Evolutionary conservation across 2,888 invertebrate genomes (phyloP).

Genomic region (Minunthozetes semirufus): DNA sequence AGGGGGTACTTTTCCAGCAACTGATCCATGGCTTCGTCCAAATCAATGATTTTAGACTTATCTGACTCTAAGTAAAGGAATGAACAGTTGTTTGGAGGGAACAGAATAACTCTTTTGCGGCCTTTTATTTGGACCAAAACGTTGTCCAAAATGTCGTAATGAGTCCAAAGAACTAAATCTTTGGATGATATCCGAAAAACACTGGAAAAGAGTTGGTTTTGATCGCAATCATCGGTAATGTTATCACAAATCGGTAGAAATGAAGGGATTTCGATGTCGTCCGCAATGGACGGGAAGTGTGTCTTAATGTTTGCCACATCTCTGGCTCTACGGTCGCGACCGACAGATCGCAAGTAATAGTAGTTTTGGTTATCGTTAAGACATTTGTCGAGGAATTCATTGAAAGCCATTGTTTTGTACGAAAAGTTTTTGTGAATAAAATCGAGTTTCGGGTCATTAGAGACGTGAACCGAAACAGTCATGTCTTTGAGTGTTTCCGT

Average conservation of each 20-base stretch:
- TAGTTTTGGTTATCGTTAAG: conserved; percentile 45
- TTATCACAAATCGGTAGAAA: conserved; percentile 46
- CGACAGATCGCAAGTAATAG: conserved; percentile 51
- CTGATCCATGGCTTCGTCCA: conserved; percentile 50
- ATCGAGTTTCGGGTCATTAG: conserved; percentile 50
- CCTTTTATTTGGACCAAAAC: conserved; percentile 53
- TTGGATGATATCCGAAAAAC: conserved; percentile 54
- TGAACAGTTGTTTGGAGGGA: conserved; percentile 51
- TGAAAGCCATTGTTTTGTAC: conserved; percentile 52
- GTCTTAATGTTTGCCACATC: conserved; percentile 52
- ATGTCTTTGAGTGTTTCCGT: conserved; percentile 47
- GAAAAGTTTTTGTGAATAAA: conserved; percentile 54
- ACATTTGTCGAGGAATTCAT: conserved; percentile 49
- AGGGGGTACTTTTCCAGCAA: conserved; percentile 48
- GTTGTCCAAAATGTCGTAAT: conserved; percentile 57
- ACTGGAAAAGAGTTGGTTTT: conserved; percentile 51
- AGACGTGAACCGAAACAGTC: conserved; percentile 53
- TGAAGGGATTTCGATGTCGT: conserved; percentile 51
- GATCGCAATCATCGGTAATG: conserved; percentile 41
- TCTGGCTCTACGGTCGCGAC: conserved; percentile 51
- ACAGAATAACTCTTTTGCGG: conserved; percentile 52
- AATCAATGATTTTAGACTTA: conserved; percentile 53
- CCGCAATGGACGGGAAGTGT: conserved; percentile 52
- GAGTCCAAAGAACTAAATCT: conserved; percentile 54
- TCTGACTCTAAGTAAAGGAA: conserved; percentile 54